Conservation (phyloP, 2,888 invertebrate genomes). For the Diplazon laetatorius region DNA sequence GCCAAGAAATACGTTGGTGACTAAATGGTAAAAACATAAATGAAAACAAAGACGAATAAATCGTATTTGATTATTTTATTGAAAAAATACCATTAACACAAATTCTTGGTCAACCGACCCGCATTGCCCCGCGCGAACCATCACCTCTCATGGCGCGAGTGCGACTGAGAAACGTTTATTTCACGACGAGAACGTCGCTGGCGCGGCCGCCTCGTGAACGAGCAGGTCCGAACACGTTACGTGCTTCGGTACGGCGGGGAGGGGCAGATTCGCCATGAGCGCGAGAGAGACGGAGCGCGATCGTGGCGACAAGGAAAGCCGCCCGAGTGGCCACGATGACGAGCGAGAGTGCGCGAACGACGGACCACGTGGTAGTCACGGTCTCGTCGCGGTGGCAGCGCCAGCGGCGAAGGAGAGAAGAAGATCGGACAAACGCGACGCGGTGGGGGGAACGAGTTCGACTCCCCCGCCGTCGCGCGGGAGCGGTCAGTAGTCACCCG, state of each 20-base stretch:
- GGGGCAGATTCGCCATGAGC: neutral
- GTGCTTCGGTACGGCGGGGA: too few relatives aligned
- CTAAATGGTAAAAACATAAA: too few relatives aligned
- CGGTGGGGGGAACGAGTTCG: slow-evolving; percentile 44
- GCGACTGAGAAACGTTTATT: slow-evolving; percentile 23
- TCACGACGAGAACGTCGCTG: neutral
- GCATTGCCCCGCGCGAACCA: neutral
- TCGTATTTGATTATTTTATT: too few relatives aligned
- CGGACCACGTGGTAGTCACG: slow-evolving; percentile 62
- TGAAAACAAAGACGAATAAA: too few relatives aligned
- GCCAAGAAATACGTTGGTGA: too few relatives aligned
- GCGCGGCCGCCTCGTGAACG: too few relatives aligned
- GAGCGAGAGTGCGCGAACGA: slow-evolving; percentile 43
- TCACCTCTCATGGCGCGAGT: neutral
- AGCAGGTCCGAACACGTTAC: too few relatives aligned
- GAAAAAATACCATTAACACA: too few relatives aligned
- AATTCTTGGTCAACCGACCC: neutral
- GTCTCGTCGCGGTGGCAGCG: slow-evolving; percentile 51
- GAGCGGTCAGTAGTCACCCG: slow-evolving; percentile 72
- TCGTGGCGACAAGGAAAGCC: slow-evolving; percentile 29
- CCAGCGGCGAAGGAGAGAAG: slow-evolving; percentile 43
- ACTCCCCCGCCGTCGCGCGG: slow-evolving; percentile 56
- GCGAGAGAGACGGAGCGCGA: slow-evolving; percentile 11
- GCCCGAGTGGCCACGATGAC: slow-evolving; percentile 4
- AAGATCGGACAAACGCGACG: slow-evolving; percentile 34